These are phyloP conservation scores for Drosophila mayaguana DNA, from an alignment of 2,888 invertebrate genomes.

Conservation along the genomic window DNA sequence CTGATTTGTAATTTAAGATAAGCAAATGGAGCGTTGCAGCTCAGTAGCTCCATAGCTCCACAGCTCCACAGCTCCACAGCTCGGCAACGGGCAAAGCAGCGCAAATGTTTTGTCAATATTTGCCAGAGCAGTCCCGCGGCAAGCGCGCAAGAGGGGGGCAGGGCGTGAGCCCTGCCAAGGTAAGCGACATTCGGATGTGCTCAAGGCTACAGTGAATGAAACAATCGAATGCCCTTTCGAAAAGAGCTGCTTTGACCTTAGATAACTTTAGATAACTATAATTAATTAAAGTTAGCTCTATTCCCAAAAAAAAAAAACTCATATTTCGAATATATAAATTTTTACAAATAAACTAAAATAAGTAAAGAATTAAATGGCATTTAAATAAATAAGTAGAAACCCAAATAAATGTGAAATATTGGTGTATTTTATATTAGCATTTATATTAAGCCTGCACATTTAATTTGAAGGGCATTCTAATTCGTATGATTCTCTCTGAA, in stretches of 20 bases:
- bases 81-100: constrained; percentile 50
- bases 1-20: constrained; percentile 81
- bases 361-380: too few species aligned
- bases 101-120: constrained; percentile 79
- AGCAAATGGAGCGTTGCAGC: constrained; percentile 69
- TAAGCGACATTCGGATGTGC: constrained; percentile 20
- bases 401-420: too few species aligned
- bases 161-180: constrained; percentile 26
- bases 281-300: too few species aligned
- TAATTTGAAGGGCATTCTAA: not conserved
- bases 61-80: constrained; percentile 19
- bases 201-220: constrained; percentile 1
- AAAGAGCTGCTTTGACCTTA: not conserved
- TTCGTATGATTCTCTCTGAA: not conserved
- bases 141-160: not conserved
- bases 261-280: not conserved
- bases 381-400: too few species aligned
- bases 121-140: constrained; percentile 44
- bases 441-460: not conserved
- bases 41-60: constrained; percentile 15
- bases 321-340: too few species aligned
- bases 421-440: too few species aligned
- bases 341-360: too few species aligned
- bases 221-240: not conserved
- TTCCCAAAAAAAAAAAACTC: too few species aligned